Conservation (phyloP, 2,113 vertebrate genomes). For the Oryzias curvinotus region DNA sequence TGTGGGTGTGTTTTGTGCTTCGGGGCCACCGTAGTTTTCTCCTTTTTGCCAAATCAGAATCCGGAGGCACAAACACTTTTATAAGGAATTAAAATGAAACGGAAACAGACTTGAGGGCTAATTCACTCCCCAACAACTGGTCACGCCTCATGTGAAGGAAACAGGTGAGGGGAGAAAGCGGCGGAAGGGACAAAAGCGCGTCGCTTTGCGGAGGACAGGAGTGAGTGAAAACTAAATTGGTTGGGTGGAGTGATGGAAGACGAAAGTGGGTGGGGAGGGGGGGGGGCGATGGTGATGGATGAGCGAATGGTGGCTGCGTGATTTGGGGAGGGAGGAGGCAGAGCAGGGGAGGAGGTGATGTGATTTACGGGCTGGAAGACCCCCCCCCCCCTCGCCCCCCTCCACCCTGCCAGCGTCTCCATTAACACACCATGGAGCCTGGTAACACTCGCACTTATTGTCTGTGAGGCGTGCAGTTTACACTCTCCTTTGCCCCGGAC, state of each 20-base stretch:
- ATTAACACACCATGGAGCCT: conserved; percentile 64
- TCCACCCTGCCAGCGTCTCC: conserved; percentile 38
- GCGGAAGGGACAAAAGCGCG: conserved; percentile 59
- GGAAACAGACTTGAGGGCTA: conserved; percentile 1
- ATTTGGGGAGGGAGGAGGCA: conserved; percentile 36
- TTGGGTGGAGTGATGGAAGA: conserved; percentile 70
- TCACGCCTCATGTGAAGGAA: conserved; percentile 14
- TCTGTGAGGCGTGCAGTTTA: conserved; percentile 64
- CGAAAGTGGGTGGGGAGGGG: conserved; percentile 55
- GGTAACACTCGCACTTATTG: conserved; percentile 66
- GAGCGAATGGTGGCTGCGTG: conserved; percentile 66
- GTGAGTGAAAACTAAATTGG: conserved; percentile 71
- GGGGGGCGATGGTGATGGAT: conserved; percentile 74
- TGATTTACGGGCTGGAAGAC: conserved; percentile 51
- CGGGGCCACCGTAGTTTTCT: not conserved
- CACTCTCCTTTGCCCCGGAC: conserved; percentile 67
- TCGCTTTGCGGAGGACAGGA: conserved; percentile 52
- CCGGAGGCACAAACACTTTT: conserved; percentile 12
- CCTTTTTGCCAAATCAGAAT: not conserved
- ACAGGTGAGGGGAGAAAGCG: conserved; percentile 2
- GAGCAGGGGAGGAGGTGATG: conserved; percentile 38
- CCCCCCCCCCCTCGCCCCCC: not conserved
- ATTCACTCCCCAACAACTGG: not conserved
- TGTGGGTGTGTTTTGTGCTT: no score
- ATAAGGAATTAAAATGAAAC: conserved; percentile 13